Conservation (phyloP, 2,797 vertebrate species). For the Anabas testudineus region DNA sequence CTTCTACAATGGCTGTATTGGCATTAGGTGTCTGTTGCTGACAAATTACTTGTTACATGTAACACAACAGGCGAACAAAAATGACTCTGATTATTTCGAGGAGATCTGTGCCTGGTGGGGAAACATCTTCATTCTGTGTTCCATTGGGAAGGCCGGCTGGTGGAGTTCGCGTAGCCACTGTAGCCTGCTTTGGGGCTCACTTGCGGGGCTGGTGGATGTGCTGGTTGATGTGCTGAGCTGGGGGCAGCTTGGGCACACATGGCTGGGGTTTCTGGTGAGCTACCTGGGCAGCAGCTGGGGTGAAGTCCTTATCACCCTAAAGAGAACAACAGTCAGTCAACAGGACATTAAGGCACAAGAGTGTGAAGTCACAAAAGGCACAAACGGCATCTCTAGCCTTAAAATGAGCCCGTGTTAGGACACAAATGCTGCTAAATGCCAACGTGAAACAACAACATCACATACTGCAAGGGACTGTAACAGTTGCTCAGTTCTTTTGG, state of each 20-base stretch:
- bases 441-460: not conserved
- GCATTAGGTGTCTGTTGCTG: slow-evolving; percentile 26
- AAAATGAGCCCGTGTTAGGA: not conserved
- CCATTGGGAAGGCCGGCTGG: slow-evolving; percentile 57
- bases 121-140: slow-evolving; percentile 60
- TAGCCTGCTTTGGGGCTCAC: slow-evolving; percentile 78
- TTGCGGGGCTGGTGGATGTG: slow-evolving; percentile 99
- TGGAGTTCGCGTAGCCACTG: slow-evolving; percentile 41
- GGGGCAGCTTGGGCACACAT: slow-evolving; percentile 90
- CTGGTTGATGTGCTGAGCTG: slow-evolving; percentile 88
- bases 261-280: slow-evolving; percentile 98
- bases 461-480: not conserved
- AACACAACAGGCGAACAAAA: slow-evolving; percentile 33
- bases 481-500: not conserved
- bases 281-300: slow-evolving; percentile 96
- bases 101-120: slow-evolving; percentile 63
- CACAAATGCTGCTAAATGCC: not conserved
- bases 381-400: no score
- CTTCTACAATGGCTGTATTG: slow-evolving; percentile 41
- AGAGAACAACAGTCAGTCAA: slow-evolving; percentile 34
- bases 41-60: slow-evolving; percentile 24
- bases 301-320: slow-evolving; percentile 98
- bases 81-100: slow-evolving; percentile 44
- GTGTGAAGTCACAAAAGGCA: not conserved
- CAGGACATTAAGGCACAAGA: not conserved